Percentiles rank a stretch among this genome's conserved stretches.
These are phyloP conservation scores for Lottia scabra DNA, from an alignment of 2,888 invertebrate genomes.

Conservation along the genomic window DNA sequence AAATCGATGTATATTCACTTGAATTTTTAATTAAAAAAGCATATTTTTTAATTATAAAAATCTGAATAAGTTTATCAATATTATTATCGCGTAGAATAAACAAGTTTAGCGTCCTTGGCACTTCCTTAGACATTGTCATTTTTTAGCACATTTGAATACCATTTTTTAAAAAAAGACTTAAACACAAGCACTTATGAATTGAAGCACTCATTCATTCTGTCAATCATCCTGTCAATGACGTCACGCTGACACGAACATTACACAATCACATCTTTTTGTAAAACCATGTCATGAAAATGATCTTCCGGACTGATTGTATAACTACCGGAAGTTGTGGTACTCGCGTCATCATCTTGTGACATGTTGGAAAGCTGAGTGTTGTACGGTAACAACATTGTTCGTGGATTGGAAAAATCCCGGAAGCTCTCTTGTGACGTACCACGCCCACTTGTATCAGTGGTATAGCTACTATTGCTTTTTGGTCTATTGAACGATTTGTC, in stretches of 20 bases:
- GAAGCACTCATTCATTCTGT: too few species aligned
- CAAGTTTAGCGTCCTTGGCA: too few species aligned
- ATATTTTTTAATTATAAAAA: too few species aligned
- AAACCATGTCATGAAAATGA: constrained; percentile 33
- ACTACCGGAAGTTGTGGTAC: constrained; percentile 57
- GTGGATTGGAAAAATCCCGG: constrained; percentile 7
- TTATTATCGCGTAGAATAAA: too few species aligned
- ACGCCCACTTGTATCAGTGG: background rate
- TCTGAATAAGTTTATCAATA: too few species aligned
- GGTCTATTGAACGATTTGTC: background rate
- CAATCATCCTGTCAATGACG: background rate
- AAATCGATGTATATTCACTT: too few species aligned
- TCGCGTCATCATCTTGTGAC: constrained; percentile 53
- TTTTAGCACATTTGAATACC: too few species aligned
- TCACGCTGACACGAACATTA: constrained; percentile 1
- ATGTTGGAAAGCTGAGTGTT: constrained; percentile 19
- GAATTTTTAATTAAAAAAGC: too few species aligned
- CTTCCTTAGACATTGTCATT: too few species aligned
- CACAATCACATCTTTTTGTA: constrained; percentile 35
- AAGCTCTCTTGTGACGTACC: background rate
- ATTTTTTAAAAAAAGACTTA: background rate
- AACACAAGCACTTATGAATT: too few species aligned
- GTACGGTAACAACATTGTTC: constrained; percentile 9
- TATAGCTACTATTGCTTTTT: background rate
- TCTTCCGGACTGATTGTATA: constrained; percentile 52